Evolutionary conservation across 2,888 invertebrate species (phyloP), one percentile per base, ranked within the genome.

Genomic region (Drosophila mercatorum): DNA sequence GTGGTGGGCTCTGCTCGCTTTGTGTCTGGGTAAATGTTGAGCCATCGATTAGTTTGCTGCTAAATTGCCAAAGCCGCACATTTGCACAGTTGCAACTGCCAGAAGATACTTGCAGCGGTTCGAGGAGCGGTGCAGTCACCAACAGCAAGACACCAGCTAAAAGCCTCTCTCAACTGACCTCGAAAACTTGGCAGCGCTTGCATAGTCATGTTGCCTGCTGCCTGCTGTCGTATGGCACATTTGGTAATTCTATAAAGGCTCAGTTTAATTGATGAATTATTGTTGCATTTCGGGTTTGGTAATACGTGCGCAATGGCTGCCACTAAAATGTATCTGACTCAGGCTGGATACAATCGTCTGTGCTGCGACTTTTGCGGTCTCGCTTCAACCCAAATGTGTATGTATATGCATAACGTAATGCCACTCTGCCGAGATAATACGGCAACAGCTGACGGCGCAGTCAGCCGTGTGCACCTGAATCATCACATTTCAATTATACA

Each of bases 1-100:
- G 22, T 14, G 44, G 63, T 72, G 60, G 68, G 66, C 58, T 64
- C 64, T 69, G 59, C 36, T 72, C 67, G 80, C 89, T 87, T 83
- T 83, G 89, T 88, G 87, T 86, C 83, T 89, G 83, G 77, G 85
- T 69, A 89, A 88, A 86, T 89, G 89, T 79, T 89, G 85, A 74
- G 76, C 70, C 79, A 87, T 89, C 86, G 86, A 87, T 87, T 89
- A 88, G 86, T 86, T 84, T 78, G 78, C 76, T 88, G 67, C 72
- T 69, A 78, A 84, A 87, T 87, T 84, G 81, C 63, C 76, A 78
- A 89, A 84, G 89, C 89, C 81, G 82, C 84, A 90, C 79, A 82
- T 76, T 78, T 81, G 74, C 72, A 59, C 71, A 59, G 38, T 43
- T 55, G 41, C 63, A 36, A 36, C 41, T 47, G 57, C 40, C 36